Evolutionary conservation across 2,113 vertebrate species (phyloP).

Genomic region (Leuciscus idus): DNA sequence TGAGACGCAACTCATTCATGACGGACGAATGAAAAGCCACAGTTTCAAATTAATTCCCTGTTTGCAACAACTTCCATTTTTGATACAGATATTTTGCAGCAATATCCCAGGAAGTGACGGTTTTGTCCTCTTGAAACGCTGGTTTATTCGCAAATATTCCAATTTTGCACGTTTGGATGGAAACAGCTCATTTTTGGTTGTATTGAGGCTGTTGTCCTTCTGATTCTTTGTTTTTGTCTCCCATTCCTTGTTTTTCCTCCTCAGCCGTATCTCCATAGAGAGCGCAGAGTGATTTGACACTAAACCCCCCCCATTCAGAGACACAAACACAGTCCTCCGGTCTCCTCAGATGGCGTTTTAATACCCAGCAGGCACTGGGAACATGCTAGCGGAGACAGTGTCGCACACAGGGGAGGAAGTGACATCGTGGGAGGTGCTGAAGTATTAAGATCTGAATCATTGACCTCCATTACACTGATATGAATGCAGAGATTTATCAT

Average conservation of each 20-base stretch:
- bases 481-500: slow-evolving; percentile 46
- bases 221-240: not conserved
- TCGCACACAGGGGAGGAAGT: slow-evolving; percentile 7
- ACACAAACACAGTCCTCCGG: not conserved
- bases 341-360: slow-evolving; percentile 5
- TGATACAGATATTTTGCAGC: too few species aligned
- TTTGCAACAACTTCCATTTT: too few species aligned
- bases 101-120: too few species aligned
- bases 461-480: slow-evolving; percentile 32
- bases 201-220: not conserved
- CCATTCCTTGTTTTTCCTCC: not conserved
- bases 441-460: slow-evolving; percentile 17
- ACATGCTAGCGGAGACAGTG: not conserved
- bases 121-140: too few species aligned
- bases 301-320: not conserved
- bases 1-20: too few species aligned
- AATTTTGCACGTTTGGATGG: too few species aligned
- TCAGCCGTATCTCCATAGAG: not conserved
- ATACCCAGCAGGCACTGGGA: slow-evolving; percentile 14
- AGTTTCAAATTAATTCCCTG: too few species aligned
- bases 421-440: slow-evolving; percentile 6
- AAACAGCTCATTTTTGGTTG: too few species aligned
- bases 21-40: too few species aligned
- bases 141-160: too few species aligned
- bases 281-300: slow-evolving; percentile 2